Evolutionary conservation across 2,888 invertebrate species (phyloP).

Genomic region (Sturmia bella): DNA sequence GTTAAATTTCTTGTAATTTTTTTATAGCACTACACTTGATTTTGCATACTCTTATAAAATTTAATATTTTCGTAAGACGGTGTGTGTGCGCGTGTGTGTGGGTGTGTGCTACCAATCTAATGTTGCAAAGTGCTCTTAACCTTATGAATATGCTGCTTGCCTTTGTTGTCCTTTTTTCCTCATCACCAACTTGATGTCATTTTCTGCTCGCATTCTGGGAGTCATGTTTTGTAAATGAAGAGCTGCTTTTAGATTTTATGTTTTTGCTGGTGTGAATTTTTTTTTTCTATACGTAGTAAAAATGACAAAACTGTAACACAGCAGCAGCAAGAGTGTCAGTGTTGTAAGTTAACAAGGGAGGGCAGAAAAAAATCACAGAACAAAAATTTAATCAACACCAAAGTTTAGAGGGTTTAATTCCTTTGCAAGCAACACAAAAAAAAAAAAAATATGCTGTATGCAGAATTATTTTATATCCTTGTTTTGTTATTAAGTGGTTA

Average conservation of each 20-base stretch:
- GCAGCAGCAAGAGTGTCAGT: slow-evolving; percentile 35
- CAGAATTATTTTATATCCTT: slow-evolving; percentile 60
- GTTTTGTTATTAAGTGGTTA: slow-evolving; percentile 25
- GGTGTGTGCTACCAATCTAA: slow-evolving; percentile 44
- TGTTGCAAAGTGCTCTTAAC: slow-evolving; percentile 66
- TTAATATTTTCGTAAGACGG: background rate
- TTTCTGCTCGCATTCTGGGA: slow-evolving; percentile 49
- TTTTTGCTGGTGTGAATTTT: slow-evolving; percentile 22
- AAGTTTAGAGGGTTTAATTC: slow-evolving; percentile 54
- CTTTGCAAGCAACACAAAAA: slow-evolving; percentile 22
- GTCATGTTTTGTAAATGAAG: slow-evolving; percentile 68
- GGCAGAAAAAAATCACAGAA: slow-evolving; percentile 34
- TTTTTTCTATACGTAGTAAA: slow-evolving; percentile 31
- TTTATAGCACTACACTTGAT: slow-evolving; percentile 30
- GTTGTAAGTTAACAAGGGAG: slow-evolving; percentile 12
- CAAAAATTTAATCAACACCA: slow-evolving; percentile 68
- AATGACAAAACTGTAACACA: slow-evolving; percentile 58
- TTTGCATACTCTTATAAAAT: background rate
- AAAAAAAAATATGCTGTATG: slow-evolving; percentile 22
- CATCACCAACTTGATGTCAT: slow-evolving; percentile 37
- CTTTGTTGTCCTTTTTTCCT: slow-evolving; percentile 19
- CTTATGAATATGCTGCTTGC: slow-evolving; percentile 62
- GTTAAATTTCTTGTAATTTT: slow-evolving; percentile 66
- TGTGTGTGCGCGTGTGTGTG: slow-evolving; percentile 20
- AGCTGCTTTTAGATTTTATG: slow-evolving; percentile 52